Evolutionary conservation across 2,888 invertebrate genomes (phyloP).

Genomic region (Dasypolia templi): DNA sequence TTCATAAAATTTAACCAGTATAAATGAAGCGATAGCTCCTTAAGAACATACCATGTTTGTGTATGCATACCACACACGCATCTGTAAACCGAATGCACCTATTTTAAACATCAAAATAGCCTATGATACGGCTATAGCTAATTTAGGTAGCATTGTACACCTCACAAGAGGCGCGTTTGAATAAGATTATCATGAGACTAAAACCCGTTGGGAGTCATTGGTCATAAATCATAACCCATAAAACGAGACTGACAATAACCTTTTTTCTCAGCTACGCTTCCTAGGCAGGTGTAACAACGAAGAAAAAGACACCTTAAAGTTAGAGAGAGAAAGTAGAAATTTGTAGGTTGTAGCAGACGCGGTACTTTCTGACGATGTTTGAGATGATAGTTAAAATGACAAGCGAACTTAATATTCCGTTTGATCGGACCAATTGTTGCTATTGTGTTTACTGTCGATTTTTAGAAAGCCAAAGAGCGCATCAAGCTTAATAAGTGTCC

Average conservation of each 20-base stretch:
- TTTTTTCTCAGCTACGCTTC: slow-evolving; percentile 85
- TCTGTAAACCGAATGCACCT: slow-evolving; percentile 72
- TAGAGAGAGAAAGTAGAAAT: slow-evolving; percentile 55
- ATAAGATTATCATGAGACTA: slow-evolving; percentile 88
- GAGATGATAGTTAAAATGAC: slow-evolving; percentile 88
- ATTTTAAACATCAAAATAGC: slow-evolving; percentile 79
- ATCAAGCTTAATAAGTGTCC: slow-evolving; percentile 77
- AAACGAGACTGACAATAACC: slow-evolving; percentile 89
- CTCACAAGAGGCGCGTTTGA: slow-evolving; percentile 87
- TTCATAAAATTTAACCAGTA: slow-evolving; percentile 72
- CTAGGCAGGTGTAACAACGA: slow-evolving; percentile 71
- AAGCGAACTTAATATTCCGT: slow-evolving; percentile 90
- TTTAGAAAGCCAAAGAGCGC: slow-evolving; percentile 84
- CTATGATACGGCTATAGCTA: slow-evolving; percentile 86
- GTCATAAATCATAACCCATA: slow-evolving; percentile 91
- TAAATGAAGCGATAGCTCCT: slow-evolving; percentile 75
- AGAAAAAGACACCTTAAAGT: slow-evolving; percentile 67
- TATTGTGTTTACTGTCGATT: slow-evolving; percentile 87
- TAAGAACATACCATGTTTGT: slow-evolving; percentile 78
- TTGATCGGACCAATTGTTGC: slow-evolving; percentile 90
- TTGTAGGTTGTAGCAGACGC: slow-evolving; percentile 50
- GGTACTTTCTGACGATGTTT: slow-evolving; percentile 74
- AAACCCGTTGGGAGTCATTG: slow-evolving; percentile 90
- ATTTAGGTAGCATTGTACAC: slow-evolving; percentile 90
- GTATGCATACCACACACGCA: slow-evolving; percentile 81